Percentiles rank a stretch among this genome's conserved stretches.
These are phyloP conservation scores for Alitta virens DNA, from an alignment of 2,888 invertebrate species.

Conservation along the genomic window DNA sequence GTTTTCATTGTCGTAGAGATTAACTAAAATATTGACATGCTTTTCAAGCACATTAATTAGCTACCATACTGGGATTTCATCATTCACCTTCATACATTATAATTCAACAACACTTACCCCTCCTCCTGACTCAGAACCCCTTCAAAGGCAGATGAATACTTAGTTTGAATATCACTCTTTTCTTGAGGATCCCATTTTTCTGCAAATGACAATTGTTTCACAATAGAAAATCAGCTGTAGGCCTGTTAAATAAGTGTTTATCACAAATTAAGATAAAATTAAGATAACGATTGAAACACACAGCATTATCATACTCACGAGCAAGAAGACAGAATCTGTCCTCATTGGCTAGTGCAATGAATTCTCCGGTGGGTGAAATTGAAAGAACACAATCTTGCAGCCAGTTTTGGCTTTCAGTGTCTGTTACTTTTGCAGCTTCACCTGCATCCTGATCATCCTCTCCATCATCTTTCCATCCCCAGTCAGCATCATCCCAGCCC, in stretches of 20 bases:
- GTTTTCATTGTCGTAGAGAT: too few species aligned
- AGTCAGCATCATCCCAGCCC: conserved; percentile 47
- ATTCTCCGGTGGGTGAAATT: conserved; percentile 70
- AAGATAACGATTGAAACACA: too few species aligned
- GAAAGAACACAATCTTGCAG: conserved; percentile 69
- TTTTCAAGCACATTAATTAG: too few species aligned
- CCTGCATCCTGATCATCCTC: conserved; percentile 15
- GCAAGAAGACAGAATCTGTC: conserved; percentile 68
- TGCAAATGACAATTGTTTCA: conserved; percentile 27
- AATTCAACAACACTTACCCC: conserved; percentile 31
- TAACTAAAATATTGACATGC: too few species aligned
- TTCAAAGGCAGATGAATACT: conserved; percentile 41
- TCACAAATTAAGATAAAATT: background rate
- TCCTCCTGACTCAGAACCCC: conserved; percentile 41
- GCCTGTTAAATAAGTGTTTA: too few species aligned
- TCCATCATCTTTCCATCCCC: conserved; percentile 50
- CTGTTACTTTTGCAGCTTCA: conserved; percentile 23
- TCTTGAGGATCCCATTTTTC: conserved; percentile 50
- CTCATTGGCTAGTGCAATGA: conserved; percentile 68
- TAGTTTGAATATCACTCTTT: conserved; percentile 41
- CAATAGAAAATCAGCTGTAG: too few species aligned
- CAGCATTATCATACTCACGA: conserved; percentile 58
- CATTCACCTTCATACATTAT: too few species aligned
- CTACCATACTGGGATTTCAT: too few species aligned
- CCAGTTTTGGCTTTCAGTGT: conserved; percentile 61